A percentile compares a stretch with the other conserved stretches of the same genome.
phyloP scores from a whole-genome alignment of 2,888 invertebrate species.

The Tromatobia lineatoria region DNA sequence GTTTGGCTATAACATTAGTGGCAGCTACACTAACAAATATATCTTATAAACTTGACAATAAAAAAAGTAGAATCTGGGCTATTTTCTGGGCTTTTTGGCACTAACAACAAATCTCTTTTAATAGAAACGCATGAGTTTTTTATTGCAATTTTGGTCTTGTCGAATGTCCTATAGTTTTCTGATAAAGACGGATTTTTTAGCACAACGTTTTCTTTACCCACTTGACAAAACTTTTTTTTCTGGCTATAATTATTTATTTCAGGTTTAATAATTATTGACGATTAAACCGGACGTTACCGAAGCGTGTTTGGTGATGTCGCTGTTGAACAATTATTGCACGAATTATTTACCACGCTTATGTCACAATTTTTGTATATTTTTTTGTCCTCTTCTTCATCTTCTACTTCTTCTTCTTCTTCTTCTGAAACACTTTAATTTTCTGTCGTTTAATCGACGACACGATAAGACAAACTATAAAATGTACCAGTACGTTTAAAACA shows the following conservation, averaged over 20 bases:
- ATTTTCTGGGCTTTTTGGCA: constrained; percentile 60
- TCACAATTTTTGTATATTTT: constrained; percentile 21
- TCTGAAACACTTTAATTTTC: constrained; percentile 25
- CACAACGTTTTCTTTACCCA: constrained; percentile 75
- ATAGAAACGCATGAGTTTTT: constrained; percentile 30
- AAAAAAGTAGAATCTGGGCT: constrained; percentile 54
- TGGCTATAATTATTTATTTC: constrained; percentile 75
- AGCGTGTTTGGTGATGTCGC: constrained; percentile 83
- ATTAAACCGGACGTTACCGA: constrained; percentile 68
- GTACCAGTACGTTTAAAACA: constrained; percentile 79
- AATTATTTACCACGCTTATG: constrained; percentile 23
- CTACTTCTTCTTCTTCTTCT: constrained; percentile 15
- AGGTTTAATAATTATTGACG: constrained; percentile 72
- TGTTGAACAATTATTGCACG: constrained; percentile 35
- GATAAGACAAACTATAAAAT: constrained; percentile 55
- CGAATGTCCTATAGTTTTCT: constrained; percentile 69
- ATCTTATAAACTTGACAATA: constrained; percentile 38
- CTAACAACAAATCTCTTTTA: constrained; percentile 22
- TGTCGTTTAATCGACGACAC: constrained; percentile 28
- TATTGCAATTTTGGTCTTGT: constrained; percentile 33
- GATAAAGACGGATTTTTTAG: constrained; percentile 82
- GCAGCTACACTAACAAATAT: constrained; percentile 58
- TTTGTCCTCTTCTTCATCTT: constrained; percentile 2
- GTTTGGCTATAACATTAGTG: constrained; percentile 57
- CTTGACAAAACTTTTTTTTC: constrained; percentile 30